Base-by-base conservation (phyloP, 2,888 invertebrate genomes). In the Diaphora mendica region DNA sequence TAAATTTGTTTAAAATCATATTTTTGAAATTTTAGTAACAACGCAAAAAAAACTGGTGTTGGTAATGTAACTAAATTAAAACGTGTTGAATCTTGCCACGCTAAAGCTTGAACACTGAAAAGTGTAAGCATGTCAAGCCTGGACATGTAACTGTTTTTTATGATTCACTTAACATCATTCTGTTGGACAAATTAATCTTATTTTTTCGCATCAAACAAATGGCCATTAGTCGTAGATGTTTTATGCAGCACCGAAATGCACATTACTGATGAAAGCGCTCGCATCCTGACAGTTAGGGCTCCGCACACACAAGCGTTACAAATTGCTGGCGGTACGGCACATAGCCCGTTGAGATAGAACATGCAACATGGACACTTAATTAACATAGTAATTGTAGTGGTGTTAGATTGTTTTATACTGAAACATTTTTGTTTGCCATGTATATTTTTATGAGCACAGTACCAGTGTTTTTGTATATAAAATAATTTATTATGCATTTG, bases 261-360 rank as follows among this genome's bases (percentile, higher is more conserved):
- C 79, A 84, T 84, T 82, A 85, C 81, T 79, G 83, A 82, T 85
- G 84, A 82, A 80, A 85, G 74, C 78, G 68, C 72, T 76, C 68
- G 44, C 39, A 69, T 72, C 71, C 70, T 74, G 83, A 82, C 82
- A 79, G 77, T 77, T 82, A 72, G 71, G 48, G 75, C 73, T 70
- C 68, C 74, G 68, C 78, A 77, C 70, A 76, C 74, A 68, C 64
- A 66, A 75, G 72, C 72, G 72, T 65, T 74, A 76, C 78, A 81
- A 81, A 83, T 82, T 84, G 75, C 75, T 76, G 39, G 77, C 74
- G 74, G 74, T 73, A 68, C 51, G 39, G 26, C 35, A 68, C 68
- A 42, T 68, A 39, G 66, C 33, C 65, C 44, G 64, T 44, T 68
- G 73, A 64, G 62, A 77, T 74, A 81, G 77, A 69, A 59, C 69